A percentile compares a stretch with the other conserved stretches of the same genome.
phyloP scores from a whole-genome alignment of 2,113 vertebrate genomes.

The mouse (Mus musculus) region GRCm39 chr8:45392501-45393000 shows the following conservation, averaged over 20 bases:
- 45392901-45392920: neutral
- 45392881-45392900: neutral
- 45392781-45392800: neutral
- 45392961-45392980: neutral
- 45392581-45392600: neutral
- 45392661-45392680: neutral
- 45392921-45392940: neutral
- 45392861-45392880: neutral
- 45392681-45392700: neutral
- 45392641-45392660: neutral
- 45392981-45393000: slow-evolving; percentile 17
- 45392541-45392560: neutral
- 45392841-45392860: neutral
- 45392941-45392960: neutral
- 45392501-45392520: neutral
- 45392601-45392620: slow-evolving; percentile 21
- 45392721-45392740: neutral
- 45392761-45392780: neutral
- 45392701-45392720: slow-evolving; percentile 4
- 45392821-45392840: neutral
- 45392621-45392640: slow-evolving; percentile 15
- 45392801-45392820: neutral
- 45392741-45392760: neutral
- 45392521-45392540: neutral
- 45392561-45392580: neutral